phyloP scores from a whole-genome alignment of 1,140 invertebrate genomes.

The Brachionus rubens region DNA sequence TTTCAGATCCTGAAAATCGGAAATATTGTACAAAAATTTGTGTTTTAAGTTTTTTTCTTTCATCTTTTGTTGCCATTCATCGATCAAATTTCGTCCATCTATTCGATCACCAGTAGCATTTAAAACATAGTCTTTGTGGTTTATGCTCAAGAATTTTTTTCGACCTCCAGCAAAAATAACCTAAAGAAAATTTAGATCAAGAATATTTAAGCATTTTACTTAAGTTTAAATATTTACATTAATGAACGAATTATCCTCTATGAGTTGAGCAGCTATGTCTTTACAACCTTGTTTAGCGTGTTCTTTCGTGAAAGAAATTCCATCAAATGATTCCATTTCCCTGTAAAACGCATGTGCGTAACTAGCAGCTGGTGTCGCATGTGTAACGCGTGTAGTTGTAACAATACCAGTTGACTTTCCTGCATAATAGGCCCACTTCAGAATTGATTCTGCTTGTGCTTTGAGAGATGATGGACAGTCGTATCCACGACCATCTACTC shows the following conservation, averaged over 20 bases:
- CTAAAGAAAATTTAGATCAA: not conserved
- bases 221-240: constrained; percentile 17
- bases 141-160: constrained; percentile 36
- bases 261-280: constrained; percentile 58
- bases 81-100: constrained; percentile 38
- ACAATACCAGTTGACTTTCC: constrained; percentile 75
- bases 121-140: not conserved
- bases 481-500: constrained; percentile 66
- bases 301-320: constrained; percentile 46
- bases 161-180: constrained; percentile 40
- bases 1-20: not conserved
- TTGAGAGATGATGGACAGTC: constrained; percentile 30
- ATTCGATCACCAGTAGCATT: constrained; percentile 10
- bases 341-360: constrained; percentile 68
- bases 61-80: constrained; percentile 42
- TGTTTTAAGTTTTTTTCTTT: not conserved
- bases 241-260: constrained; percentile 49
- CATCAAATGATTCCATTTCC: constrained; percentile 55
- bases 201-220: not conserved
- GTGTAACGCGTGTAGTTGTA: constrained; percentile 80
- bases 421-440: constrained; percentile 14
- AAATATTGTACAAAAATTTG: not conserved
- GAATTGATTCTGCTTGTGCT: not conserved
- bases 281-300: constrained; percentile 55
- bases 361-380: constrained; percentile 77